Evolutionary conservation across 2,797 vertebrate species (phyloP).

Genomic region (Coracias cyanogaster): DNA sequence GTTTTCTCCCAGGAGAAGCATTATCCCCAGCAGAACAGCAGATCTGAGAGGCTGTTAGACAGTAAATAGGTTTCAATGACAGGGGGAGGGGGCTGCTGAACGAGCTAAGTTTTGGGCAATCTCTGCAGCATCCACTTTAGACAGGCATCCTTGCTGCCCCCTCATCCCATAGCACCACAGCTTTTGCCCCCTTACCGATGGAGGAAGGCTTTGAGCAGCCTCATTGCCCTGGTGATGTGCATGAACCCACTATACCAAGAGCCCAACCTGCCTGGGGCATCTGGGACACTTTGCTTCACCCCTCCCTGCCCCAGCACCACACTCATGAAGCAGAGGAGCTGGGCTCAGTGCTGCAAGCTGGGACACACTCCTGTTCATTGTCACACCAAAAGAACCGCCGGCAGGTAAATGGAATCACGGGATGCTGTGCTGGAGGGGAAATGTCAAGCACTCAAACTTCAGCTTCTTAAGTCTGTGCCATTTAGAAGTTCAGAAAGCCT

Average conservation of each 20-base stretch:
- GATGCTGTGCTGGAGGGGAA: neutral
- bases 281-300: neutral
- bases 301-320: neutral
- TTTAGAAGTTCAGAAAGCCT: neutral
- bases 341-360: neutral
- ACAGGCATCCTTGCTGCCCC: neutral
- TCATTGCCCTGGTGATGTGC: neutral
- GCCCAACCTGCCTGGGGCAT: too few relatives aligned
- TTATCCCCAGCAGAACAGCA: conserved; percentile 61
- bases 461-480: neutral
- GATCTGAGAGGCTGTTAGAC: conserved; percentile 56
- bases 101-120: neutral
- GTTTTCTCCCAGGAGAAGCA: conserved; percentile 62
- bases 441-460: neutral
- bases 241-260: neutral
- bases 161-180: neutral
- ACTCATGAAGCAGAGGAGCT: neutral
- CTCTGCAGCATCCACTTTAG: neutral
- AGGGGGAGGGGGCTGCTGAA: accelerated
- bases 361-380: neutral
- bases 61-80: neutral
- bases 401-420: neutral
- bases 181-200: neutral
- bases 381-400: neutral
- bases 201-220: neutral